phyloP scores from a whole-genome alignment of 2,113 vertebrate genomes.

The Varanus salvator region DNA sequence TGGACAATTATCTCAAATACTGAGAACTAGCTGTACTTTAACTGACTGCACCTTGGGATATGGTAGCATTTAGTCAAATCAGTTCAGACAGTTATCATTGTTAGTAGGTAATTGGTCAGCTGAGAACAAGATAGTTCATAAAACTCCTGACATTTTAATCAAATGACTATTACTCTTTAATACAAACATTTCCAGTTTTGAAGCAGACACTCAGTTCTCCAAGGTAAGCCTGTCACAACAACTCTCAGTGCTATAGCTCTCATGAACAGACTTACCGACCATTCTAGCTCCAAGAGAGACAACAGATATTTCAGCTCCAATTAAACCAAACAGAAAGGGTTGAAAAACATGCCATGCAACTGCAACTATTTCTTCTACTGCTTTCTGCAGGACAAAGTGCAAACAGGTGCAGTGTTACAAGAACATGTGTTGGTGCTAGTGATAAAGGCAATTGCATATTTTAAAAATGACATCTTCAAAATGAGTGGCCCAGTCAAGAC shows the following conservation, averaged over 20 bases:
- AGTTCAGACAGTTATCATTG: not conserved
- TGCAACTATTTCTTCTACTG: constrained; percentile 85
- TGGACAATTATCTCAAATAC: not conserved
- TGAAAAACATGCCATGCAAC: constrained; percentile 90
- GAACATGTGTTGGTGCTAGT: not conserved
- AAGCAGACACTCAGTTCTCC: no score
- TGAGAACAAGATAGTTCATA: not conserved
- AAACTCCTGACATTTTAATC: not conserved
- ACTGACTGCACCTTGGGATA: not conserved
- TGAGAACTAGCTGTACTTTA: not conserved
- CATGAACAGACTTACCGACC: constrained; percentile 85
- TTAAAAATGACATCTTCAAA: not conserved
- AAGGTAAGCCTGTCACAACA: not conserved
- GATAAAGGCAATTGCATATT: not conserved
- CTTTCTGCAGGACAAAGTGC: constrained; percentile 75
- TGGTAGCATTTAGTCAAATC: not conserved
- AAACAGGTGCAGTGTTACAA: not conserved
- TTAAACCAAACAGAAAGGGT: constrained; percentile 94
- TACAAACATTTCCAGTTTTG: not conserved
- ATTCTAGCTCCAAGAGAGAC: constrained; percentile 82
- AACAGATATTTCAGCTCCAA: constrained; percentile 92
- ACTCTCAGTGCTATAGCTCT: constrained; percentile 5
- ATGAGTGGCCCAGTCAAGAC: not conserved
- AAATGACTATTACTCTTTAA: not conserved
- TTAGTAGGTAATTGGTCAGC: not conserved